phyloP scores from a whole-genome alignment of 2,113 vertebrate genomes.

The Struthio camelus region DNA sequence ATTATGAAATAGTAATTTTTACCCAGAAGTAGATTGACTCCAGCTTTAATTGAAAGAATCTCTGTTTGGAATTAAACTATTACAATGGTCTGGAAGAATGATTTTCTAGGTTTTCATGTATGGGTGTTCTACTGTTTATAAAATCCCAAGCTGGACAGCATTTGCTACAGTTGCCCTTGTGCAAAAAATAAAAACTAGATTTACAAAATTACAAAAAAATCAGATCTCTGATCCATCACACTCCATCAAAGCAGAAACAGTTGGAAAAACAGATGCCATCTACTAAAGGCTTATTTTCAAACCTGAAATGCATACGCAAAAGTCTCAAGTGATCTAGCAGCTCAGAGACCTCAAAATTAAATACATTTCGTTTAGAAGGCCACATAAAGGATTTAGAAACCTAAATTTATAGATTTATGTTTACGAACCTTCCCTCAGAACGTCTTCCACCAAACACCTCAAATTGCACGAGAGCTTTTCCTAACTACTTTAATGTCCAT shows the following conservation, averaged over 20 bases:
- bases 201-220: background rate
- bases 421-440: background rate
- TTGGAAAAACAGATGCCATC: background rate
- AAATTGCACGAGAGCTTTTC: background rate
- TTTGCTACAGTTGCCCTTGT: background rate
- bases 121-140: background rate
- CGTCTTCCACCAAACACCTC: background rate
- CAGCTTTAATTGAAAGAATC: constrained; percentile 42
- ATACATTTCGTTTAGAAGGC: background rate
- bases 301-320: background rate
- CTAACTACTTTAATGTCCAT: background rate
- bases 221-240: background rate
- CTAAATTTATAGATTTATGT: accelerated
- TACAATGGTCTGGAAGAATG: background rate
- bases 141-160: background rate
- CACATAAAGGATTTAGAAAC: background rate
- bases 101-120: background rate
- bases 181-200: background rate
- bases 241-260: background rate
- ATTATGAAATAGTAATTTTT: constrained; percentile 34
- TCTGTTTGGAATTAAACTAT: constrained; percentile 31
- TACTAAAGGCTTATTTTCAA: background rate
- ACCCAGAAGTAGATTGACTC: background rate
- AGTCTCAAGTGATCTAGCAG: background rate
- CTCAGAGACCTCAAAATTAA: background rate